phyloP scores from a whole-genome alignment of 2,113 vertebrate genomes.

The Anarrhichthys ocellatus region DNA sequence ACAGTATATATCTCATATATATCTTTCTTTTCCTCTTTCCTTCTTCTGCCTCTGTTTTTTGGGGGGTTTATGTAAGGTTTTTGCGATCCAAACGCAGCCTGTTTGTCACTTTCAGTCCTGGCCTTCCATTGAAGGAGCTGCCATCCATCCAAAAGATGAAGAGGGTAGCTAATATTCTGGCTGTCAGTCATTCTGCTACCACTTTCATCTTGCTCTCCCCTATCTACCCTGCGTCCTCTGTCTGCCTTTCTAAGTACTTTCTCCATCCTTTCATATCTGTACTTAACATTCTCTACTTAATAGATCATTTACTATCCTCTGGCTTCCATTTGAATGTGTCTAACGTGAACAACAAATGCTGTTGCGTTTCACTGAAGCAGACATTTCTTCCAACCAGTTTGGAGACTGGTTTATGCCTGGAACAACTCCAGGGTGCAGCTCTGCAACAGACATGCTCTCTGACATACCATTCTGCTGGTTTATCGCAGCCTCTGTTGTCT shows the following conservation, averaged over 20 bases:
- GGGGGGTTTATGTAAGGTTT: not conserved
- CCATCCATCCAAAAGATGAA: slow-evolving; percentile 13
- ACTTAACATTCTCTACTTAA: not conserved
- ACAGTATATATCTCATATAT: no score
- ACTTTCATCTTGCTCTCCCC: not conserved
- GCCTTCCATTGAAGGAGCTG: slow-evolving; percentile 10
- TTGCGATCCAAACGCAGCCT: slow-evolving; percentile 5
- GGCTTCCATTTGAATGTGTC: not conserved
- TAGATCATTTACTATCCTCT: not conserved
- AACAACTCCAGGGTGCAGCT: slow-evolving; percentile 10
- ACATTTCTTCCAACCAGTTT: slow-evolving; percentile 3
- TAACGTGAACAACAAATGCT: not conserved
- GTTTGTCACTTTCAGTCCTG: slow-evolving; percentile 10
- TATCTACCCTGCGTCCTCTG: not conserved
- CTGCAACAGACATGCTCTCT: slow-evolving; percentile 46
- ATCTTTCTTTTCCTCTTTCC: not conserved
- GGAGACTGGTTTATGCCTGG: slow-evolving; percentile 15
- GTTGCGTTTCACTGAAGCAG: not conserved
- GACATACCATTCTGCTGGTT: slow-evolving; percentile 44
- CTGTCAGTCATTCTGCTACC: slow-evolving; percentile 36
- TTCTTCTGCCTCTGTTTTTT: not conserved
- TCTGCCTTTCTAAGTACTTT: slow-evolving; percentile 8
- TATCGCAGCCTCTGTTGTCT: slow-evolving; percentile 35
- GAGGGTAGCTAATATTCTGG: slow-evolving; percentile 33
- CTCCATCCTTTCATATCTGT: slow-evolving; percentile 1